Percentiles rank a stretch among this genome's conserved stretches.
These are phyloP conservation scores for Genyomyrus donnyi DNA, from an alignment of 2,113 vertebrate genomes.

Conservation along the genomic window DNA sequence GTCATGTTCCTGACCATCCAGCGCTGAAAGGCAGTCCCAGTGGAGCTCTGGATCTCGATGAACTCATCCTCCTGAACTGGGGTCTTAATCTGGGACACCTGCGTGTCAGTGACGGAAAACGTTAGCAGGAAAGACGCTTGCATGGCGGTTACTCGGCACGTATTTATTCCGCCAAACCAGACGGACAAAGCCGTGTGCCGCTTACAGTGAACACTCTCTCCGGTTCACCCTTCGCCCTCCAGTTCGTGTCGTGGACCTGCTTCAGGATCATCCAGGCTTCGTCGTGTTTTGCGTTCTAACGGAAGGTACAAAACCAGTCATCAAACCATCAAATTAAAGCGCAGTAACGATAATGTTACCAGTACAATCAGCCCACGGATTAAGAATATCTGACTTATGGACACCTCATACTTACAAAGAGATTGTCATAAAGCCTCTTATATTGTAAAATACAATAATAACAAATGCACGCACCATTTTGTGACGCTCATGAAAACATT, in stretches of 20 bases:
- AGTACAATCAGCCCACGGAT: background rate
- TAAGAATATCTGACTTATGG: background rate
- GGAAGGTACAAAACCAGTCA: constrained; percentile 19
- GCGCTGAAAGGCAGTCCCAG: constrained; percentile 82
- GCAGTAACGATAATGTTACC: background rate
- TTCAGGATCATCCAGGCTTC: constrained; percentile 99
- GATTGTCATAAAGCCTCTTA: background rate
- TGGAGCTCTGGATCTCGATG: constrained; percentile 88
- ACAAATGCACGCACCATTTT: background rate
- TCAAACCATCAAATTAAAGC: constrained; percentile 18
- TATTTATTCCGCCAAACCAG: background rate
- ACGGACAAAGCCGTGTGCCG: background rate
- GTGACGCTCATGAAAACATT: background rate
- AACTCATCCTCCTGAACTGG: constrained; percentile 90
- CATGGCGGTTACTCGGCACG: background rate
- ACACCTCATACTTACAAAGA: background rate
- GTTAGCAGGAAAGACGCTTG: background rate
- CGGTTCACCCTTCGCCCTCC: constrained; percentile 85
- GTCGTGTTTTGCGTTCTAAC: constrained; percentile 85
- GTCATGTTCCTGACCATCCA: constrained; percentile 78
- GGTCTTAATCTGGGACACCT: constrained; percentile 92
- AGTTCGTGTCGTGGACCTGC: constrained; percentile 90
- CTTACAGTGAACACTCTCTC: constrained; percentile 93
- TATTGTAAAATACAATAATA: background rate
- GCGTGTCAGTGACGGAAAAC: background rate